Base-by-base conservation (phyloP, 2,113 vertebrate genomes). In the Sinocyclocheilus grahami region DNA sequence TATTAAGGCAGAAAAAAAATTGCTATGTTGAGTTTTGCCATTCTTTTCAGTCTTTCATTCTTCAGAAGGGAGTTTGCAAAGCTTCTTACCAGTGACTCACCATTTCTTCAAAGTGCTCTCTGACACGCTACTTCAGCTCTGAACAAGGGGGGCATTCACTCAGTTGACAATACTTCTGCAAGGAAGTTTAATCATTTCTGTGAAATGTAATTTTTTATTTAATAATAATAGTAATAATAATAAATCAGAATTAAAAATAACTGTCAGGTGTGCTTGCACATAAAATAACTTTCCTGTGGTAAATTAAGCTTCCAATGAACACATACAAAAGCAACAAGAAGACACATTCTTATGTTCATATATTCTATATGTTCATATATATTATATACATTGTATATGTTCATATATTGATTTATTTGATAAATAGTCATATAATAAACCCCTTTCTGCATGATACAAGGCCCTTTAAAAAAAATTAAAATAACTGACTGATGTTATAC, bases 121-220 rank as follows among this genome's bases (percentile, higher is more conserved):
- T 86, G 88, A 84, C 76, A 83, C 78, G 48, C 55, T n/a, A 42
- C 72, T 83, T 87, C 42, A 84, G 74, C 39, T 24, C 13, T 30
- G 82, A 85, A 78, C 78, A 55, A 39, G 65, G n/a, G 42, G 24
- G 33, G 13, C 11, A 86, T 22, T 62, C 62, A 82, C 48, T 86
- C 48, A 60, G 72, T 81, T 79, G n/a, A 62, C 22, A 62, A 62
- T 62, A 62, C 8, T 62, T 62, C 22, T 62, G 58, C 5, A 37
- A 14, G 42, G 8, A 22, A 39, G 33, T 39, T 67, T 14, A 2
- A 67, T 7, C 0, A 3, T 14, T 67, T 62, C 3, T 33, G 65
- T 67, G 65, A 33, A 4, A 37, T 69, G 3, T 18, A 8, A 37
- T 20, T 20, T 67, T 30, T 67, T 0, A 30, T 30, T 27, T 27